Evolutionary conservation across 2,797 vertebrate genomes (phyloP), one percentile per base, ranked within the genome.

Genomic region (Myotis daubentonii): DNA sequence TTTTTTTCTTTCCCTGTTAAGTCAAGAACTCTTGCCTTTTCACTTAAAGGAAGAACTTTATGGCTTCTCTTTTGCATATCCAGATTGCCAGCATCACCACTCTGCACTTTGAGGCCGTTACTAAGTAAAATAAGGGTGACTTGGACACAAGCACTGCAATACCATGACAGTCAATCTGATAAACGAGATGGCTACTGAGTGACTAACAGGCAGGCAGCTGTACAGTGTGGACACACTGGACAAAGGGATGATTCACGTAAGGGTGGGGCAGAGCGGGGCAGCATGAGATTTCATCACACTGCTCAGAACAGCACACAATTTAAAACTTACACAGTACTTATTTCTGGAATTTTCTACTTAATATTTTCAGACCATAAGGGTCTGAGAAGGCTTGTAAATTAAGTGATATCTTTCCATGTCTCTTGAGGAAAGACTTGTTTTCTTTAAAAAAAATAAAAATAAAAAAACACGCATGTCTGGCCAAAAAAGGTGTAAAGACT

Each of bases 351-450:
- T 65, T 65, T 65, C 79, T 28, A 65, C 44, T 47, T 65, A 82
- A 82, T 82, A 65, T 23, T 82, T 82, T 65, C 7, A 8, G 19
- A 65, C 36, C 36, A 6, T 36, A 70, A 81, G 19, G 9, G 6
- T 66, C 33, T 55, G 41, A 53, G 86, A 79, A 83, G 72, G 20
- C 36, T 76, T 44, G 13, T 84, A 79, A 87, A 84, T 17, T n/a
- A 80, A 80, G 30, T 28, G n/a, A 41, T n/a, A 4, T 78, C 41
- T 92, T 84, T 55, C 91, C 57, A 33, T 28, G 28, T 87, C 33
- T 75, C 68, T 71, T 82, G 68, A 95, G 53, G 28, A 16, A 86
- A 86, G 36, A 72, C 55, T 70, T 91, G 51, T 62, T 75, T 93
- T 86, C 55, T 84, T 66, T 38, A 51, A 51, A 81, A 33, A 81